Percentiles rank a stretch among this genome's conserved stretches.
phyloP scores from a whole-genome alignment of 2,797 vertebrate genomes.

The Thaleichthys pacificus region DNA sequence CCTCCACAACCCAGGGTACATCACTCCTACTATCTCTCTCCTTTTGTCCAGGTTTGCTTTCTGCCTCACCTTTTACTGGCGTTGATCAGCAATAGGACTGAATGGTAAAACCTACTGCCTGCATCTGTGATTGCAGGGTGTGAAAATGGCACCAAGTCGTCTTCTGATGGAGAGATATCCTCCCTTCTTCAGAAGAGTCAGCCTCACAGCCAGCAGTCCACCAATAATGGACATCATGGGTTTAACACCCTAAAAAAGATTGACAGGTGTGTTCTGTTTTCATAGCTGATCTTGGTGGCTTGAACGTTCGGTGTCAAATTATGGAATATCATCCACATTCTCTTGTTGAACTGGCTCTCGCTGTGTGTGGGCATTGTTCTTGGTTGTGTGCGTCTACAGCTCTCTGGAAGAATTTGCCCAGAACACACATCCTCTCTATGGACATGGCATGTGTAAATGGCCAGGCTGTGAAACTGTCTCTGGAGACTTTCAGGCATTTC shows the following conservation, averaged over 20 bases:
- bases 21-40: background rate
- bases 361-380: conserved; percentile 9
- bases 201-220: conserved; percentile 81
- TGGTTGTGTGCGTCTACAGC: conserved; percentile 46
- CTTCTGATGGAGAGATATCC: conserved; percentile 60
- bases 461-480: conserved; percentile 95
- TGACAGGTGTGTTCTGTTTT: conserved; percentile 65
- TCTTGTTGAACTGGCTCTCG: conserved; percentile 5
- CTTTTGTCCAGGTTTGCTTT: background rate
- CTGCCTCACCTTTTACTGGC: background rate
- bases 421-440: conserved; percentile 89
- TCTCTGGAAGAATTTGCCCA: conserved; percentile 84
- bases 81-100: background rate
- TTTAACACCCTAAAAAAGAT: conserved; percentile 58
- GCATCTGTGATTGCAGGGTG: conserved; percentile 46
- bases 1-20: conserved; percentile 45
- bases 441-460: conserved; percentile 98
- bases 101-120: background rate
- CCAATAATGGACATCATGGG: conserved; percentile 84
- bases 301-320: background rate
- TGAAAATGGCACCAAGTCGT: conserved; percentile 59
- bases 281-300: background rate
- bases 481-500: conserved; percentile 94
- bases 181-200: conserved; percentile 77
- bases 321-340: background rate